Conservation (phyloP, 1,140 invertebrate species). For the Armadillidium nasatum region DNA sequence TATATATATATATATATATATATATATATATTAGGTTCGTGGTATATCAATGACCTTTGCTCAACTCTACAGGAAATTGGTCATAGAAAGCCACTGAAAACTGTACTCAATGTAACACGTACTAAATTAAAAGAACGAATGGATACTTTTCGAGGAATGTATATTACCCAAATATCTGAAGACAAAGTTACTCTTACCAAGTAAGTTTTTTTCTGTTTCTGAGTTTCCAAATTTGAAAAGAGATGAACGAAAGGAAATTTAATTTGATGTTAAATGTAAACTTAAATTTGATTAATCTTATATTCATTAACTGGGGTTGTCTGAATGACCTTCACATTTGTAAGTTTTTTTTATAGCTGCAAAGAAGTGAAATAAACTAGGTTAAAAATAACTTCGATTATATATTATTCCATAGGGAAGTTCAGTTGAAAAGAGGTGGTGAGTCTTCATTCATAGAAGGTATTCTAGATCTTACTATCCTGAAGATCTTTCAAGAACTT, state of each 20-base stretch:
- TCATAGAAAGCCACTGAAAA: slow-evolving; percentile 4
- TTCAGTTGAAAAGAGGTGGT: not conserved
- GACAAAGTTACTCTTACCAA: slow-evolving; percentile 24
- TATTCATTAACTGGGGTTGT: too few species aligned
- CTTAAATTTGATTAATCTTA: too few species aligned
- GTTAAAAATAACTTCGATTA: too few species aligned
- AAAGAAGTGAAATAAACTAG: too few species aligned
- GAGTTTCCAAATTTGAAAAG: too few species aligned
- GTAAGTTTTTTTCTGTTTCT: too few species aligned
- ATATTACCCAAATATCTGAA: slow-evolving; percentile 16
- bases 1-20: not conserved
- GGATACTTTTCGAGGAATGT: slow-evolving; percentile 5
- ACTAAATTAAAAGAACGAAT: slow-evolving; percentile 5
- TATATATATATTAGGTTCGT: too few species aligned
- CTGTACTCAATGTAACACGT: slow-evolving; percentile 7
- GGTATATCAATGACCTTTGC: slow-evolving; percentile 25
- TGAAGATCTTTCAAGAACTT: not conserved
- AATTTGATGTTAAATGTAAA: too few species aligned
- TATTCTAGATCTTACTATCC: not conserved
- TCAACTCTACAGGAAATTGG: slow-evolving; percentile 18
- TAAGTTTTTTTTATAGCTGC: too few species aligned
- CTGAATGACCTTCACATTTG: too few species aligned
- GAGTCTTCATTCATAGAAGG: not conserved
- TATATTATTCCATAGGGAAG: not conserved
- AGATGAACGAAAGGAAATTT: too few species aligned